These are phyloP conservation scores for Hirtodrosophila histrioides DNA, from an alignment of 2,888 invertebrate species.

Conservation along the genomic window DNA sequence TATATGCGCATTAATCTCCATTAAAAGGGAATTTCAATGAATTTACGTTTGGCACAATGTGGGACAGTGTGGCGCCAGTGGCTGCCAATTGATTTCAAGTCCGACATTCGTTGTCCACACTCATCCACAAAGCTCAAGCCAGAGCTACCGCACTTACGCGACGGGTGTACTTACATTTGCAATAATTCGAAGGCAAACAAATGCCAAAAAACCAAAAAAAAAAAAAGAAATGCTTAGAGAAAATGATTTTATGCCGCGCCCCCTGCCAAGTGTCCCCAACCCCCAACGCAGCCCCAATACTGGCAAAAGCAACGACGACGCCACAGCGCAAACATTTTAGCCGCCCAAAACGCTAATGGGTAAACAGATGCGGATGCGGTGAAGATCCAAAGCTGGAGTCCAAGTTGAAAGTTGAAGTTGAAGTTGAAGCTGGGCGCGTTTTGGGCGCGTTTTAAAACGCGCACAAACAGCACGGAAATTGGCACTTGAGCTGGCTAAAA, in stretches of 20 bases:
- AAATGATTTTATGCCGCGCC: conserved; percentile 57
- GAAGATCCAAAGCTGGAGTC: conserved; percentile 55
- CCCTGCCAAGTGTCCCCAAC: neutral
- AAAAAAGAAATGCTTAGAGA: conserved; percentile 59
- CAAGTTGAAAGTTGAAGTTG: conserved; percentile 20
- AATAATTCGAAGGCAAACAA: conserved; percentile 77
- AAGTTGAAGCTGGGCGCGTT: conserved; percentile 33
- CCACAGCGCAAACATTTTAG: conserved; percentile 71
- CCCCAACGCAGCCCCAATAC: neutral
- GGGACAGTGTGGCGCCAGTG: conserved; percentile 51
- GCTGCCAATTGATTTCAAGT: conserved; percentile 28
- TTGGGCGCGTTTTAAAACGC: conserved; percentile 46
- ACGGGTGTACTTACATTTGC: conserved; percentile 65
- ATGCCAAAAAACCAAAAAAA: conserved; percentile 63
- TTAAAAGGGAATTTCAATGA: conserved; percentile 82
- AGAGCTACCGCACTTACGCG: conserved; percentile 70
- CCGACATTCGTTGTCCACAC: conserved; percentile 29
- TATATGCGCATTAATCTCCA: conserved; percentile 76
- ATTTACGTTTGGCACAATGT: conserved; percentile 63
- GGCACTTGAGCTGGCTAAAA: conserved; percentile 40
- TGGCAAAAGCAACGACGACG: conserved; percentile 30
- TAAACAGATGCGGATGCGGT: conserved; percentile 72
- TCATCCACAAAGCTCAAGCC: neutral
- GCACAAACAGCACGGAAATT: conserved; percentile 44
- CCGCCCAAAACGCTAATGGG: conserved; percentile 81